phyloP scores from a whole-genome alignment of 1,140 invertebrate species.

The Pteromalus puparum region DNA sequence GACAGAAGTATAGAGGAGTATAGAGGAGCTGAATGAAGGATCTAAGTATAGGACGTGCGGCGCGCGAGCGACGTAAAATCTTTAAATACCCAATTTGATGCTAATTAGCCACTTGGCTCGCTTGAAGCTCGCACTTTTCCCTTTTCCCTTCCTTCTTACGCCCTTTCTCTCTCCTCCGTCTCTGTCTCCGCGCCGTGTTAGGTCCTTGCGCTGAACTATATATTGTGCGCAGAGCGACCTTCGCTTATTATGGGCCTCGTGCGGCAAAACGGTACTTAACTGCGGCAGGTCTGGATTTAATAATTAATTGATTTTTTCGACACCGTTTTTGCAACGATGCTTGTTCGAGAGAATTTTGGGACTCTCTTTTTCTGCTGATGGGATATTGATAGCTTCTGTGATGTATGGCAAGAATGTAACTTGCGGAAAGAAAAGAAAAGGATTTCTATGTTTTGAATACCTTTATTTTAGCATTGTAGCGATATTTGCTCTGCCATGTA shows the following conservation, averaged over 20 bases:
- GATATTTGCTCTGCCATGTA: not conserved
- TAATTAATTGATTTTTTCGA: not conserved
- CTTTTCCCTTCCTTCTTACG: slow-evolving; percentile 13
- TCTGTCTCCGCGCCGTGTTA: not conserved
- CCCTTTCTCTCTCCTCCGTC: not conserved
- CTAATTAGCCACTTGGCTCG: slow-evolving; percentile 66
- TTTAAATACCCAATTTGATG: slow-evolving; percentile 72
- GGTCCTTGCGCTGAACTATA: not conserved
- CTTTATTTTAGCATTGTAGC: slow-evolving; percentile 19
- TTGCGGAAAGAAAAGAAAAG: not conserved
- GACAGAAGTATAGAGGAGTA: not conserved
- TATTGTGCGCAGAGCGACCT: not conserved
- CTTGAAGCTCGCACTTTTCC: slow-evolving; percentile 40
- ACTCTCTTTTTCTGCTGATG: too few relatives aligned
- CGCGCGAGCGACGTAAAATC: slow-evolving; percentile 64
- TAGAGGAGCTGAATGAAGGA: not conserved
- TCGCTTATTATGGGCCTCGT: not conserved
- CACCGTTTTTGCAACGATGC: too few relatives aligned
- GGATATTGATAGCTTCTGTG: too few relatives aligned
- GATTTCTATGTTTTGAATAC: not conserved
- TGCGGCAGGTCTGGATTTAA: not conserved
- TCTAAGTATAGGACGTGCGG: slow-evolving; percentile 23
- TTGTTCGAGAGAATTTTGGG: too few relatives aligned
- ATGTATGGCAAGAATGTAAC: not conserved
- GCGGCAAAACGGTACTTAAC: not conserved